Evolutionary conservation across 2,797 vertebrate genomes (phyloP), one percentile per base, ranked within the genome.

Genomic region (Tachyglossus aculeatus): DNA sequence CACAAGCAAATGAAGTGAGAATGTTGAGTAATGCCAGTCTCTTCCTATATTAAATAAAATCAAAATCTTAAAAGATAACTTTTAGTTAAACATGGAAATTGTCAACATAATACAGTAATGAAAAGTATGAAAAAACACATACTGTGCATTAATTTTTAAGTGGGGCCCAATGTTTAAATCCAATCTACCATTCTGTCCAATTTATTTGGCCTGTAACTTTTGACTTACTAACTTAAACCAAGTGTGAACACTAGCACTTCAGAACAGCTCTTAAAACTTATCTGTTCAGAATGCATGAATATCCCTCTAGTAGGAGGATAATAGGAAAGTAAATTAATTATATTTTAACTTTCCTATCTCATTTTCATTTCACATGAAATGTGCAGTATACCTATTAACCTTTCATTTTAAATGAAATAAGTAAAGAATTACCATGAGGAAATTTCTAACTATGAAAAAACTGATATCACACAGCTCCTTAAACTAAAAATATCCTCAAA

Each of bases 281-380:
- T 84, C 80, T 81, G 76, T 71, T 83, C 86, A 83, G 74, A 84
- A 81, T 63, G 80, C 82, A 84, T 83, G 86, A 84, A 78, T 84
- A 86, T 81, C 80, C 71, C 43, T 80, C 37, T 60, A 74, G 58
- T 4, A 1, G 54, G 76, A 56, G 68, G 68, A 80, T 84, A 83
- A 81, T 74, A 81, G 60, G 76, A 72, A 80, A 84, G 68, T 80
- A 81, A 88, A 86, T 86, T 88, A 83, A 84, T 88, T 86, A 86
- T 83, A 82, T 84, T 80, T 84, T 84, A 86, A 73, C 81, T 86
- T 83, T 83, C 73, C 80, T 80, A 76, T 84, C 83, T 86, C 82
- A 80, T 77, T 88, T 81, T 73, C 78, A 74, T 73, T 83, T 81
- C 75, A 76, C 71, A 78, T 69, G 74, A 78, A 82, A 62, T 52